Conservation (phyloP, 2,797 vertebrate species). For the Cynodonichthys magdalenae region DNA sequence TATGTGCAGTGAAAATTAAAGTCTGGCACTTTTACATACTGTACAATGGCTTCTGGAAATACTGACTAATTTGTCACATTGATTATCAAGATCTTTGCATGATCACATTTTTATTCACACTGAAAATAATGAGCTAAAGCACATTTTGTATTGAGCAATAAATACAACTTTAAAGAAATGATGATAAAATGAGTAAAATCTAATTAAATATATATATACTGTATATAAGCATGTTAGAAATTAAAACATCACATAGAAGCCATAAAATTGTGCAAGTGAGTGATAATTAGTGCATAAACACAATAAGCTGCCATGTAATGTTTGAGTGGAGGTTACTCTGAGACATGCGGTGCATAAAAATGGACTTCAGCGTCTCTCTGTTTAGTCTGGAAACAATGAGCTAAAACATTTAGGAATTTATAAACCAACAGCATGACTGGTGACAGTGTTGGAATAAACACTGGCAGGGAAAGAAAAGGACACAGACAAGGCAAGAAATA, state of each 20-base stretch:
- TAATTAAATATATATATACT: neutral
- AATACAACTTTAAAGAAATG: neutral
- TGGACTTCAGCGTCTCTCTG: neutral
- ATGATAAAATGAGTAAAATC: neutral
- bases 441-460: neutral
- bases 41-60: neutral
- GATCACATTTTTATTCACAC: too few relatives aligned
- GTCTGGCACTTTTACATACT: neutral
- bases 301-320: neutral
- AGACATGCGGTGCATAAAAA: neutral
- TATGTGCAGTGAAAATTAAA: slow-evolving; percentile 1
- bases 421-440: neutral
- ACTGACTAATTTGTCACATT: neutral
- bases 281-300: neutral
- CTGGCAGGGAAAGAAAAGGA: neutral
- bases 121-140: too few relatives aligned
- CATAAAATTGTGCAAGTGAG: too few relatives aligned
- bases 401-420: neutral
- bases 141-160: neutral
- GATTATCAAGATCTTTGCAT: neutral
- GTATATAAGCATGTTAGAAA: neutral
- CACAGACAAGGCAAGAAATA: slow-evolving; percentile 40
- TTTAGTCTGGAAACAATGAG: slow-evolving; percentile 11
- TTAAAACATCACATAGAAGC: neutral
- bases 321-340: neutral